phyloP scores from a whole-genome alignment of 2,797 vertebrate species.

The Fringilla coelebs region DNA sequence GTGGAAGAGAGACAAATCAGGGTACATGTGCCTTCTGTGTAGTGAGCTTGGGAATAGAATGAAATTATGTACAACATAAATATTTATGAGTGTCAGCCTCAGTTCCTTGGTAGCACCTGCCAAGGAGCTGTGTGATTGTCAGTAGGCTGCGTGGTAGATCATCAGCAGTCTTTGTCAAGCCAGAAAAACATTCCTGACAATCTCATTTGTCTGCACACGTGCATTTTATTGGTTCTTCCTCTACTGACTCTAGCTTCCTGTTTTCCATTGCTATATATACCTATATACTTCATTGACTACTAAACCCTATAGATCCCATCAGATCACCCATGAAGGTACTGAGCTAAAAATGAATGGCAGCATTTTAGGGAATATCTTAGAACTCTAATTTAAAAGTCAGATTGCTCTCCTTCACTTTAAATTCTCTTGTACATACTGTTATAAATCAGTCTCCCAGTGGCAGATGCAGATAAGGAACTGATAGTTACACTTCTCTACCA shows the following conservation, averaged over 20 bases:
- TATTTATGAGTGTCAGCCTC: neutral
- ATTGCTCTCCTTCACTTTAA: neutral
- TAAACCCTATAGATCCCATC: neutral
- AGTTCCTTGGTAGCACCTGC: neutral
- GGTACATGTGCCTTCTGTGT: neutral
- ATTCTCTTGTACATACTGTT: neutral
- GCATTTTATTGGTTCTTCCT: neutral
- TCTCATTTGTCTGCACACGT: neutral
- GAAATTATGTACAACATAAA: slow-evolving; percentile 27
- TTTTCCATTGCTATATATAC: neutral
- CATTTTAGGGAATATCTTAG: neutral
- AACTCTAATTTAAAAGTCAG: neutral
- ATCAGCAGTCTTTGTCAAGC: neutral
- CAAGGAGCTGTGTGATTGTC: neutral
- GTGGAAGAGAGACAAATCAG: neutral
- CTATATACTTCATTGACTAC: neutral
- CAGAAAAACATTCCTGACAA: neutral
- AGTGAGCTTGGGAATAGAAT: neutral
- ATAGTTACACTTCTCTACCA: neutral
- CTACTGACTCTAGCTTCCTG: neutral
- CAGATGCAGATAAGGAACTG: neutral
- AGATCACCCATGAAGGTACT: neutral
- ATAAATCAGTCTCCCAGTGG: neutral
- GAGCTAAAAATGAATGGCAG: neutral
- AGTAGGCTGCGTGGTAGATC: neutral